Evolutionary conservation across 2,113 vertebrate species (phyloP).

Genomic region (Fregetta grallaria): DNA sequence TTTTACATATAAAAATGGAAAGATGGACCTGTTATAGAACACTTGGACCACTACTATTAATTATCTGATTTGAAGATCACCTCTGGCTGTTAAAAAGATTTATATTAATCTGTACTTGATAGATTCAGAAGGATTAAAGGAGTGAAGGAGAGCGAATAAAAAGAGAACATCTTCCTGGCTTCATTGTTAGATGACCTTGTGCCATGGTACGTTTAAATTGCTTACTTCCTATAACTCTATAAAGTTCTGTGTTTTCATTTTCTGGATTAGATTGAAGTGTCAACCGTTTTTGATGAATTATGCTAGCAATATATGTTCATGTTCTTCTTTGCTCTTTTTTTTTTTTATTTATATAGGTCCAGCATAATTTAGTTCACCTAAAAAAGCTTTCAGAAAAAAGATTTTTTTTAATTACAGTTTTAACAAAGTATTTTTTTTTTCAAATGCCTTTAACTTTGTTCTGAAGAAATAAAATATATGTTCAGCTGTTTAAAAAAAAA

Average conservation of each 20-base stretch:
- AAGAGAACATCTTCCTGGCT: slow-evolving; percentile 68
- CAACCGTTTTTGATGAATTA: slow-evolving; percentile 81
- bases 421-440: slow-evolving; percentile 61
- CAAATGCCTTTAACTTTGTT: slow-evolving; percentile 36
- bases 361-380: slow-evolving; percentile 76
- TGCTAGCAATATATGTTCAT: slow-evolving; percentile 80
- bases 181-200: slow-evolving; percentile 79
- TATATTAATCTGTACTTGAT: slow-evolving; percentile 69
- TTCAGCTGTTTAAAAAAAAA: background rate
- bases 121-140: slow-evolving; percentile 60
- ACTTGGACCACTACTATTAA: slow-evolving; percentile 62
- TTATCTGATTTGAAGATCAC: slow-evolving; percentile 74
- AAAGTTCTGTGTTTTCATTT: slow-evolving; percentile 85
- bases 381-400: slow-evolving; percentile 68
- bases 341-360: slow-evolving; percentile 78
- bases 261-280: slow-evolving; percentile 84
- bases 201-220: slow-evolving; percentile 79
- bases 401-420: slow-evolving; percentile 40
- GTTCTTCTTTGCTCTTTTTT: slow-evolving; percentile 77
- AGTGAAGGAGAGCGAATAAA: slow-evolving; percentile 54
- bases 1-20: slow-evolving; percentile 57
- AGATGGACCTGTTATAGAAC: slow-evolving; percentile 46
- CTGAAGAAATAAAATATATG: slow-evolving; percentile 39
- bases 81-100: slow-evolving; percentile 66
- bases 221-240: slow-evolving; percentile 85